These are phyloP conservation scores for Galemys pyrenaicus DNA, from an alignment of 2,113 vertebrate genomes.

Conservation along the genomic window DNA sequence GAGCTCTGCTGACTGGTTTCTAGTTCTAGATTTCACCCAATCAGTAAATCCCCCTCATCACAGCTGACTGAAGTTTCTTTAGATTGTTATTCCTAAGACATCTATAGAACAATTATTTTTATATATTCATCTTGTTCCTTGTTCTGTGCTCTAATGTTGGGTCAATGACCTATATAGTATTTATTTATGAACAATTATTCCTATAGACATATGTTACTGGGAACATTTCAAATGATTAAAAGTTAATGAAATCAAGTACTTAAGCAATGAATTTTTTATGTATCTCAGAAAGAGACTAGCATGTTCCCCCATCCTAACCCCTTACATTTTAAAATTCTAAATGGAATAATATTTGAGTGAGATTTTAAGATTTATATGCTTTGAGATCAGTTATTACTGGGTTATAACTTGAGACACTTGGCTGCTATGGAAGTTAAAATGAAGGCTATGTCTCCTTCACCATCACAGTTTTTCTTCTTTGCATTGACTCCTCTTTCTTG, in stretches of 20 bases:
- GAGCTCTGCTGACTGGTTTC: not conserved
- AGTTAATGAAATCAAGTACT: not conserved
- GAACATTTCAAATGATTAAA: conserved; percentile 34
- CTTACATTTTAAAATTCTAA: conserved; percentile 35
- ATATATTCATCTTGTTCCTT: not conserved
- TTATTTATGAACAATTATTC: conserved; percentile 28
- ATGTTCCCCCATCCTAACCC: not conserved
- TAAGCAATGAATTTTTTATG: conserved; percentile 30
- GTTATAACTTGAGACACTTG: not conserved
- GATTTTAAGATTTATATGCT: conserved; percentile 13
- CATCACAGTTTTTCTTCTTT: not conserved
- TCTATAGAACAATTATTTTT: not conserved
- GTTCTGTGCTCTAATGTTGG: not conserved
- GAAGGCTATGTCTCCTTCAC: not conserved
- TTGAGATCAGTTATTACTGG: not conserved
- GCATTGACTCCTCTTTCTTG: not conserved
- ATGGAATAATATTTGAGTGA: not conserved
- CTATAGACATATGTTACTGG: not conserved
- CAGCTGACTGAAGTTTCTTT: not conserved
- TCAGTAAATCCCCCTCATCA: not conserved
- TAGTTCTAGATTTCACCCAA: not conserved
- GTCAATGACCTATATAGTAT: not conserved
- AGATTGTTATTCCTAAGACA: not conserved
- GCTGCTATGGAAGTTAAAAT: not conserved
- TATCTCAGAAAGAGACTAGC: conserved; percentile 3